Evolutionary conservation across 1,140 invertebrate genomes (phyloP).

Genomic region (Harlomillsia oculata): DNA sequence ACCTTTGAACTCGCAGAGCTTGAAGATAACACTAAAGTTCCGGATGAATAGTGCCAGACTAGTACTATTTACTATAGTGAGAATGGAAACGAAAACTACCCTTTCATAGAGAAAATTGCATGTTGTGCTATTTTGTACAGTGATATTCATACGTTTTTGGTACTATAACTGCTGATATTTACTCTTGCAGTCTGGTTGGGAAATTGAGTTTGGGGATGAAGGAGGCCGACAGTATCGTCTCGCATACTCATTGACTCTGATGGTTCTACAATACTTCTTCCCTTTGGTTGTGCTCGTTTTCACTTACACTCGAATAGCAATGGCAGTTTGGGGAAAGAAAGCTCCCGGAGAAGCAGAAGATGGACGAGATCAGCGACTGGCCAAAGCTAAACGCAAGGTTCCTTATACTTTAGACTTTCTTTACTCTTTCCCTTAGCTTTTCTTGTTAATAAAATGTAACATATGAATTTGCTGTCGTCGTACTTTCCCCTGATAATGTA

Average conservation of each 20-base stretch:
- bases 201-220: too few relatives aligned
- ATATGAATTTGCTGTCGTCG: neutral
- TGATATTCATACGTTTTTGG: too few relatives aligned
- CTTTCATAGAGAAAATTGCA: too few relatives aligned
- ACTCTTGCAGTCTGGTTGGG: conserved; percentile 44
- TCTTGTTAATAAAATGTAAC: neutral
- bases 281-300: conserved; percentile 73
- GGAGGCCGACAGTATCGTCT: conserved; percentile 50
- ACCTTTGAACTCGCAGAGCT: too few relatives aligned
- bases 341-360: conserved; percentile 76
- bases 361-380: conserved; percentile 66
- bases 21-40: too few relatives aligned
- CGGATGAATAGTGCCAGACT: too few relatives aligned
- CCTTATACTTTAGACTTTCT: neutral
- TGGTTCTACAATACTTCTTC: conserved; percentile 74
- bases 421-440: too few relatives aligned
- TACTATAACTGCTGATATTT: neutral
- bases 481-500: conserved; percentile 2
- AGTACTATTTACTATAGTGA: too few relatives aligned
- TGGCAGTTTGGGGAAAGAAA: conserved; percentile 77
- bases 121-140: too few relatives aligned
- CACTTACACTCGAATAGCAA: conserved; percentile 75
- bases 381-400: conserved; percentile 81
- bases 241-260: conserved; percentile 64
- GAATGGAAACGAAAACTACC: too few relatives aligned